phyloP scores from a whole-genome alignment of 2,113 vertebrate species.

The Melospiza melodia region DNA sequence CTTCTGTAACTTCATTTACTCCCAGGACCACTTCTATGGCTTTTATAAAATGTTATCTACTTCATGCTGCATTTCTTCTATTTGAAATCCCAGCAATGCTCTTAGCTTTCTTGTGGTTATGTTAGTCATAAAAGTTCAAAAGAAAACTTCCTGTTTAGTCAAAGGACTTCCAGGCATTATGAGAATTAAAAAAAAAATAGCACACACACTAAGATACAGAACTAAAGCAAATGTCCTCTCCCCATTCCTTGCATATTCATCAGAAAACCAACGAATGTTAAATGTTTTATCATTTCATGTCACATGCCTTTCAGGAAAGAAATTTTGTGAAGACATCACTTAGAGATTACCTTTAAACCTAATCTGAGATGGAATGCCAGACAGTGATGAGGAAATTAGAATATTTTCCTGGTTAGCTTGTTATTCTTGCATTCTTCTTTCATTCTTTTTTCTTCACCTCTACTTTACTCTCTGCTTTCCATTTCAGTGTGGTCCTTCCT shows the following conservation, averaged over 20 bases:
- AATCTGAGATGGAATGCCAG: not conserved
- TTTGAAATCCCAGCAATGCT: not conserved
- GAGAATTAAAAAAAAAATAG: rapidly evolving
- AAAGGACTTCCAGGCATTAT: not conserved
- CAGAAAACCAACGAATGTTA: not conserved
- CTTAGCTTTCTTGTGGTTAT: not conserved
- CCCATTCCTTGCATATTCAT: not conserved
- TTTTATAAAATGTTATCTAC: not conserved
- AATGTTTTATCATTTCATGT: not conserved
- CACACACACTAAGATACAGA: not conserved
- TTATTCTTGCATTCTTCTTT: not conserved
- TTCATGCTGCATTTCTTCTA: not conserved
- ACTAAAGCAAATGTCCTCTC: not conserved
- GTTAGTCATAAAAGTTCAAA: not conserved
- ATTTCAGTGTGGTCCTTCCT: not conserved
- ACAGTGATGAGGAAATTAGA: not conserved
- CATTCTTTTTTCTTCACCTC: not conserved
- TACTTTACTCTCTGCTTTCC: not conserved
- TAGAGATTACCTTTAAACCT: not conserved
- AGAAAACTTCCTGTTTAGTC: not conserved
- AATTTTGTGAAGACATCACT: not conserved
- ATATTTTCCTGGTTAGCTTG: not conserved
- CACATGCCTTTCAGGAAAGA: not conserved
- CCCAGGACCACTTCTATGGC: not conserved
- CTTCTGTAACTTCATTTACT: not conserved